Evolutionary conservation across 1,140 invertebrate genomes (phyloP).

Genomic region (Pinna nobilis): DNA sequence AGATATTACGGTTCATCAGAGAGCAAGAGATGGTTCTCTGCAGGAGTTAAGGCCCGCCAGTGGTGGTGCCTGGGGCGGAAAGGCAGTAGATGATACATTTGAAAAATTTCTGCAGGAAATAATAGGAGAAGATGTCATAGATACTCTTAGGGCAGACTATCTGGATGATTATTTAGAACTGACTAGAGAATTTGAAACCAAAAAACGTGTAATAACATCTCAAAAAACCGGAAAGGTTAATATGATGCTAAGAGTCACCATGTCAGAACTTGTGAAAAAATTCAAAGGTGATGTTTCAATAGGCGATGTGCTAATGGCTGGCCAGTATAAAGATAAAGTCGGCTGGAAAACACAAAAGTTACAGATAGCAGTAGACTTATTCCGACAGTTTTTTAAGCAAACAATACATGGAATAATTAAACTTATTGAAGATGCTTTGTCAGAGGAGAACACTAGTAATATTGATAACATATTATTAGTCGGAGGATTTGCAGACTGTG

Average conservation of each 20-base stretch:
- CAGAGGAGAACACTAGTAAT: neutral
- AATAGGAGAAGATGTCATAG: neutral
- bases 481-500: slow-evolving; percentile 36
- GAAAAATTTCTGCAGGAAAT: slow-evolving; percentile 2
- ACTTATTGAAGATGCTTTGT: slow-evolving; percentile 16
- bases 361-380: slow-evolving; percentile 11
- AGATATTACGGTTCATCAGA: slow-evolving; percentile 42
- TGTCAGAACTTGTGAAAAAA: neutral
- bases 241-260: slow-evolving; percentile 3
- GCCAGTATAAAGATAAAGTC: neutral
- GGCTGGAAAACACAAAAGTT: slow-evolving; percentile 19
- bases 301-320: neutral
- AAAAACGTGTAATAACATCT: slow-evolving; percentile 10
- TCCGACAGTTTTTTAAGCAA: slow-evolving; percentile 10
- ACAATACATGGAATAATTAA: slow-evolving; percentile 11
- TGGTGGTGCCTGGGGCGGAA: slow-evolving; percentile 34
- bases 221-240: neutral
- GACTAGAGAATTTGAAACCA: slow-evolving; percentile 33
- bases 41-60: slow-evolving; percentile 29
- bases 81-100: slow-evolving; percentile 34
- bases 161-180: slow-evolving; percentile 29
- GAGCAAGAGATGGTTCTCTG: slow-evolving; percentile 3
- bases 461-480: slow-evolving; percentile 31
- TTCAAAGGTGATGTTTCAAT: neutral
- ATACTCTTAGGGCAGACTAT: neutral